Evolutionary conservation across 2,797 vertebrate genomes (phyloP), one percentile per base, ranked within the genome.

Genomic region (Neostethus bicornis): DNA sequence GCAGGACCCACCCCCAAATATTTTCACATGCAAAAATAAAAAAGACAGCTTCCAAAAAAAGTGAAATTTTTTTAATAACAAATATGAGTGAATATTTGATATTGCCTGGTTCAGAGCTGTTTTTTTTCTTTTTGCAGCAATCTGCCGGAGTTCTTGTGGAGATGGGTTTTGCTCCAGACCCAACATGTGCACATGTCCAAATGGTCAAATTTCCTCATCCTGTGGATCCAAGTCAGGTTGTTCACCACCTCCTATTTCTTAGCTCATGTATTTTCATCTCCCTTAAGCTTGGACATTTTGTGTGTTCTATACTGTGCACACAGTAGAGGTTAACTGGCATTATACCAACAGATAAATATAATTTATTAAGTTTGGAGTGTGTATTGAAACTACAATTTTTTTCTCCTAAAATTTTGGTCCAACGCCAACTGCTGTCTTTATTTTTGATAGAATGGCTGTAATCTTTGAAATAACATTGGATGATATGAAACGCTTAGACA

Each of bases 161-260:
- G 97, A 98, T 69, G 97, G 97, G 72, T 99, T 99, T 90, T 99
- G 97, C 87, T 99, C 97, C 81, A 96, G 97, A 90, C 97, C 97
- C 81, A 99, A 98, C 90, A 96, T 99, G 94, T 99, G 97, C 91
- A 96, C 96, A 59, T 99, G 97, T 80, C 96, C 96, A 45, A 96
- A 74, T 44, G 97, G 96, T 84, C 96, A 97, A 90, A 95, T 96
- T 70, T 80, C 96, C 63, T 85, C 94, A 63, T 95, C 96, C 87
- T 99, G 97, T 84, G 96, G 96, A 79, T 97, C 96, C 81, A 96
- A 96, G 88, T 97, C 96, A 93, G 94, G 97, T 99, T 57, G 38
- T 73, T 79, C 29, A 72, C 19, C 51, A 24, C 49, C 44, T 55
- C 37, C 28, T 7, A 19, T 67, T 43, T 67, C 20, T 13, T 46